Conservation (phyloP, 2,797 vertebrate genomes). For the Heteromormyrus szaboi region DNA sequence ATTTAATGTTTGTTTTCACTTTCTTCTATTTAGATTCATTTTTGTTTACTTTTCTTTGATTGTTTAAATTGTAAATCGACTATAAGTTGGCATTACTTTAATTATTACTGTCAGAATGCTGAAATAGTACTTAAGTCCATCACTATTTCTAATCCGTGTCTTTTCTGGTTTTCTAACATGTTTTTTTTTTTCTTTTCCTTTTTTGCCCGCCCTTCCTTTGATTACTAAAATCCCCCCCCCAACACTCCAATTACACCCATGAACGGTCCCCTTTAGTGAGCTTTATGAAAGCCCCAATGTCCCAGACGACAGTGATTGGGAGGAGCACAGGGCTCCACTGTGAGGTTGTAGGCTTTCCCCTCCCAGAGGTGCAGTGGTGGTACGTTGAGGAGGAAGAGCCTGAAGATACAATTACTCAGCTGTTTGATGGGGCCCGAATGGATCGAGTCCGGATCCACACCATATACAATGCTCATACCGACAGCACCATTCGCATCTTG, state of each 20-base stretch:
- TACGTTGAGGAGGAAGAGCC: slow-evolving; percentile 71
- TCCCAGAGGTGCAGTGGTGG: slow-evolving; percentile 96
- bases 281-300: slow-evolving; percentile 81
- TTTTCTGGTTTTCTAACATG: slow-evolving; percentile 10
- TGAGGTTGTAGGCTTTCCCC: slow-evolving; percentile 80
- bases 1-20: slow-evolving; percentile 33
- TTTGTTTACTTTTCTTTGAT: slow-evolving; percentile 16
- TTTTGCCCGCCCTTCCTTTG: slow-evolving; percentile 23
- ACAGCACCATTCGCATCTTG: slow-evolving; percentile 73
- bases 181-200: slow-evolving; percentile 14
- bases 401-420: slow-evolving; percentile 69
- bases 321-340: slow-evolving; percentile 76
- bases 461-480: slow-evolving; percentile 76
- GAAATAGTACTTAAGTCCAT: slow-evolving; percentile 5
- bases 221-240: slow-evolving; percentile 56
- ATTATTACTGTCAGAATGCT: slow-evolving; percentile 7
- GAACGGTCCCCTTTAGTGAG: slow-evolving; percentile 63
- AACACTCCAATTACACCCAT: slow-evolving; percentile 28
- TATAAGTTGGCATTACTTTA: not conserved
- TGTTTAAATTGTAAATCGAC: slow-evolving; percentile 7
- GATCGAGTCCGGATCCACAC: slow-evolving; percentile 78
- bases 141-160: not conserved
- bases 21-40: slow-evolving; percentile 15
- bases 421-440: slow-evolving; percentile 79
- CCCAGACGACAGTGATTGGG: slow-evolving; percentile 68